Evolutionary conservation across 2,797 vertebrate genomes (phyloP).

Genomic region (Syngnathus rostellatus): DNA sequence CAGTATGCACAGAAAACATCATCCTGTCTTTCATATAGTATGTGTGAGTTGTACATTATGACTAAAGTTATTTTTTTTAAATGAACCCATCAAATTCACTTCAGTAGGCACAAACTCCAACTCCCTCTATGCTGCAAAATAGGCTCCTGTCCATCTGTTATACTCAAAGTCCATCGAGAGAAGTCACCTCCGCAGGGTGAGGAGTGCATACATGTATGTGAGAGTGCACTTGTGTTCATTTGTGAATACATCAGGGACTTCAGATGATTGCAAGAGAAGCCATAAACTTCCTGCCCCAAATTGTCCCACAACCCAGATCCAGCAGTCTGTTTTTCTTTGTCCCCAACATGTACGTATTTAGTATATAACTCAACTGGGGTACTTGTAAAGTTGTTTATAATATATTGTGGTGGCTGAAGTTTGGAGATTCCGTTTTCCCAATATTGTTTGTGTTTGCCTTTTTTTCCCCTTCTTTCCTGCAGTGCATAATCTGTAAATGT

Average conservation of each 20-base stretch:
- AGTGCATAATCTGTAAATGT: background rate
- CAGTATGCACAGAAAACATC: slow-evolving; percentile 20
- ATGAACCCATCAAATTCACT: slow-evolving; percentile 52
- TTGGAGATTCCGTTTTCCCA: background rate
- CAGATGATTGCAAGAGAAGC: slow-evolving; percentile 1
- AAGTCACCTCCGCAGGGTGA: slow-evolving; percentile 20
- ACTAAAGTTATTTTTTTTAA: slow-evolving; percentile 15
- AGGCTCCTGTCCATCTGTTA: slow-evolving; percentile 59
- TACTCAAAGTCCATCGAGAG: slow-evolving; percentile 51
- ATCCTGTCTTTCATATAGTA: slow-evolving; percentile 14
- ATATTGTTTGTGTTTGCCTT: background rate
- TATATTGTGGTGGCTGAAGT: no score
- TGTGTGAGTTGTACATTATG: background rate
- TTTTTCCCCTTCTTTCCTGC: background rate
- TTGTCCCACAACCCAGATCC: background rate
- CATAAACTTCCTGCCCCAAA: background rate
- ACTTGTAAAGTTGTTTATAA: no score
- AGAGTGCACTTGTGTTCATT: slow-evolving; percentile 15
- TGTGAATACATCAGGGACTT: background rate
- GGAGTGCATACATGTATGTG: slow-evolving; percentile 13
- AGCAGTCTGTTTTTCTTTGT: background rate
- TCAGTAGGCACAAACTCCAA: slow-evolving; percentile 25
- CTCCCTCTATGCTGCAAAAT: slow-evolving; percentile 37
- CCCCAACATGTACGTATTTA: no score
- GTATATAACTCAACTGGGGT: no score